Evolutionary conservation across 1,140 invertebrate genomes (phyloP).

Genomic region (Mactra quadrangularis): DNA sequence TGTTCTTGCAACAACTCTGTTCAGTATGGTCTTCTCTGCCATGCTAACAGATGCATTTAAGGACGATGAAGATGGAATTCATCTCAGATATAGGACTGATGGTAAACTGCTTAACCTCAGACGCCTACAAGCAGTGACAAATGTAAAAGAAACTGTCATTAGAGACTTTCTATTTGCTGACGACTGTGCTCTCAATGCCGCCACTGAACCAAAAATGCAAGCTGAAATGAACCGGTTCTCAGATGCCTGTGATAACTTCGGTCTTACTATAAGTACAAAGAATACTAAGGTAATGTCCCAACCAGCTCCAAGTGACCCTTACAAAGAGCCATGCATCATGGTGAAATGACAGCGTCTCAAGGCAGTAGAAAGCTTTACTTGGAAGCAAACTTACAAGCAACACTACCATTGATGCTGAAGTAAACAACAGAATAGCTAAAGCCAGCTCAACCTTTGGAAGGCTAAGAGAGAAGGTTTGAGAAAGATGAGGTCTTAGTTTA

Average conservation of each 20-base stretch:
- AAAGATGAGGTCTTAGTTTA: conserved; percentile 10
- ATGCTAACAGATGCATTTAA: not conserved
- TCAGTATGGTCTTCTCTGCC: conserved; percentile 19
- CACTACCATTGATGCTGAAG: not conserved
- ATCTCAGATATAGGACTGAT: conserved; percentile 51
- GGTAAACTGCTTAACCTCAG: conserved; percentile 54
- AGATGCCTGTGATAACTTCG: conserved; percentile 11
- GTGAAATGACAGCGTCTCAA: not conserved
- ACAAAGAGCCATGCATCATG: conserved; percentile 26
- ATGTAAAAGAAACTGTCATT: conserved; percentile 18
- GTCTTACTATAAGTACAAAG: conserved; percentile 47
- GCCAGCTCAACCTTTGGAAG: conserved; percentile 26
- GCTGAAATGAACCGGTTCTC: conserved; percentile 47
- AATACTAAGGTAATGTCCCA: conserved; percentile 59
- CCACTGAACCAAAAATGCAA: conserved; percentile 41
- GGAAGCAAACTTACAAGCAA: conserved; percentile 26
- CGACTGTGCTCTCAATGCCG: conserved; percentile 36
- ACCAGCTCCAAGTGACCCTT: conserved; percentile 11
- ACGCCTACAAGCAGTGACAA: conserved; percentile 56
- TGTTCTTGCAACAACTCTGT: conserved; percentile 62
- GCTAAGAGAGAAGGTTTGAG: conserved; percentile 24
- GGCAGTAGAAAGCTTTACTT: conserved; percentile 32
- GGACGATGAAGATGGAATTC: too few species aligned
- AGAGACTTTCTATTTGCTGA: conserved; percentile 60
- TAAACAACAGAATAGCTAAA: conserved; percentile 38